Evolutionary conservation across 1,140 invertebrate genomes (phyloP), one percentile per base, ranked within the genome.

Genomic region (Heliconius hermathena): DNA sequence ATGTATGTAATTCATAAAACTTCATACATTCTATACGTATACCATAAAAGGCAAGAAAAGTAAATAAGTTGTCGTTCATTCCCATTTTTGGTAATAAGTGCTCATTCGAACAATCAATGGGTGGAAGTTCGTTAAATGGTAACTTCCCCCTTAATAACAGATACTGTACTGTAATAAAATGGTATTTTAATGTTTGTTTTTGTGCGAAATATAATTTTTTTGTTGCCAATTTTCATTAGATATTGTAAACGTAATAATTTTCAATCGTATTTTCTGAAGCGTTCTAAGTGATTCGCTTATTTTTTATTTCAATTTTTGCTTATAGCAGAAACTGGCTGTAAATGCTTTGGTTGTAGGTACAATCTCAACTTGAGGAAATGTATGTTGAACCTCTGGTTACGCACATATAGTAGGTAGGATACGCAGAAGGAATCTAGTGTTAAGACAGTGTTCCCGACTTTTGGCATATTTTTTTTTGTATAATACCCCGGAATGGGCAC

Each of bases 41-140:
- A 57, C 8, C 2, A 57, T 9, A 8, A 22, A 11, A 57, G 9
- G 54, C 54, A 57, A 57, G n/a, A 20, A 57, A 57, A 57, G n/a
- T 22, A 22, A 52, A 20, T 52, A 11, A 60, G 2, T 22, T 60
- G 54, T 60, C 8, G 3, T 26, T 57, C 9, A 49, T 66, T 75
- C 46, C 60, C 78, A 46, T 79, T 60, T 79, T 52, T 13, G 60
- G 60, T 76, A 76, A 76, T 76, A 76, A 76, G 74, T 76, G 60
- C 29, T 76, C 74, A 46, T 41, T 76, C 74, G 26, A 71, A 71
- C 74, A 76, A 71, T 76, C 74, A 71, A 70, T 76, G 70, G 38
- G 74, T 71, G 74, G 60, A 71, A 76, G 20, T 76, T 26, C 66
- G 26, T 76, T 60, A 76, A 76, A 76, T 71, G 74, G 41, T 70